Evolutionary conservation across 2,797 vertebrate species (phyloP).

Genomic region (Delichon dasypus): DNA sequence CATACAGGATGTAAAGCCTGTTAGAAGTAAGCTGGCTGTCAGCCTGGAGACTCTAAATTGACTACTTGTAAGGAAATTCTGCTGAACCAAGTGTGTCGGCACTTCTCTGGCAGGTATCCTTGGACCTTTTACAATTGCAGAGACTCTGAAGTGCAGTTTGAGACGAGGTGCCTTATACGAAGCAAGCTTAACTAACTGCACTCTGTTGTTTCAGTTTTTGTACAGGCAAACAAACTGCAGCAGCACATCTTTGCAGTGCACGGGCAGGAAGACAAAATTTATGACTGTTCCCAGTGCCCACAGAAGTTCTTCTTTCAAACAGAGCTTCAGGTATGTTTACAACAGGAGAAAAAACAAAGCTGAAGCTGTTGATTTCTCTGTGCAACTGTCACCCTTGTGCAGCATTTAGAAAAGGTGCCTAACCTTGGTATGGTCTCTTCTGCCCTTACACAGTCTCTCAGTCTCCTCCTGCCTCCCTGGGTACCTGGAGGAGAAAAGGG

Average conservation of each 20-base stretch:
- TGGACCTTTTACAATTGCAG: constrained; percentile 62
- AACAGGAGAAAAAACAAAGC: constrained; percentile 16
- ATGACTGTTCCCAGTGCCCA: constrained; percentile 97
- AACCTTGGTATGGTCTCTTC: background rate
- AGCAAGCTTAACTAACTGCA: background rate
- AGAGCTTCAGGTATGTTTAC: constrained; percentile 91
- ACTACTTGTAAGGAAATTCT: constrained; percentile 84
- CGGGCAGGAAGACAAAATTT: constrained; percentile 98
- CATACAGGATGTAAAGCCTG: constrained; percentile 82
- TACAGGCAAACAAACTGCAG: constrained; percentile 97
- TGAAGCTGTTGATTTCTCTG: constrained; percentile 7
- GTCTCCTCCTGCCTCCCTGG: background rate
- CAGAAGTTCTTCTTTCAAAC: constrained; percentile 99
- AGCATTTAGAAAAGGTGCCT: background rate
- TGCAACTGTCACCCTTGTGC: background rate
- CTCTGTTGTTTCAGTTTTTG: constrained; percentile 81
- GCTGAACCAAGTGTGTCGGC: constrained; percentile 76
- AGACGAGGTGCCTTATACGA: background rate
- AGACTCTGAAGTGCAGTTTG: background rate
- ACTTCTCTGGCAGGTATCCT: constrained; percentile 85
- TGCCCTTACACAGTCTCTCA: constrained; percentile 1
- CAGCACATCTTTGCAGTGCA: constrained; percentile 99
- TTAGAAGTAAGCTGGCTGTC: constrained; percentile 86
- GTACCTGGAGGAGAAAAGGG: constrained; percentile 17
- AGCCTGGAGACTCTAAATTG: constrained; percentile 85